These are phyloP conservation scores for Spialia ferax DNA, from an alignment of 2,888 invertebrate genomes.

Conservation along the genomic window DNA sequence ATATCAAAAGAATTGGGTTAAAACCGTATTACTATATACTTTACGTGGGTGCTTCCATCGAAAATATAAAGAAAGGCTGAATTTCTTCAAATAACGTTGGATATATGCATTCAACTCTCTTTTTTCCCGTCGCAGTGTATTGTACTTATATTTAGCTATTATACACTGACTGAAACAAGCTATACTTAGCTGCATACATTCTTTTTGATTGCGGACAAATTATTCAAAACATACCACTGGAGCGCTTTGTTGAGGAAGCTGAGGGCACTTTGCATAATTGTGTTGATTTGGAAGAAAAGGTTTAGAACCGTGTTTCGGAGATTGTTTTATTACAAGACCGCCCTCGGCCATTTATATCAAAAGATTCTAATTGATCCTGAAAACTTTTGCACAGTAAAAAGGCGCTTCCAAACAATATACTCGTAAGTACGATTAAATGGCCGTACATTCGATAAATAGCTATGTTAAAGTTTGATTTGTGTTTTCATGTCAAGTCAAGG, in stretches of 20 bases:
- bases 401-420: slow-evolving; percentile 39
- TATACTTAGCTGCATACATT: background rate
- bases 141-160: background rate
- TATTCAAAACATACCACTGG: slow-evolving; percentile 8
- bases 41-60: no score
- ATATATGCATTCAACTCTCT: background rate
- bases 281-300: slow-evolving; percentile 6
- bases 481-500: slow-evolving; percentile 75
- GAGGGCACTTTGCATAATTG: slow-evolving; percentile 13
- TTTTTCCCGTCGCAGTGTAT: background rate
- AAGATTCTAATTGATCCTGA: background rate
- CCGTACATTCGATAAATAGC: slow-evolving; percentile 38
- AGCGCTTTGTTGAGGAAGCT: slow-evolving; percentile 8
- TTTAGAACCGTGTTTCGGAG: background rate
- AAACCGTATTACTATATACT: background rate
- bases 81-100: background rate
- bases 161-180: background rate
- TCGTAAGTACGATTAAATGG: no score
- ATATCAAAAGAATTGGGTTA: background rate
- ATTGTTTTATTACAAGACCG: slow-evolving; percentile 9
- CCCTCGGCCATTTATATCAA: background rate
- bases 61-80: no score
- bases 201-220: slow-evolving; percentile 1
- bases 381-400: slow-evolving; percentile 24
- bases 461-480: slow-evolving; percentile 69